These are phyloP conservation scores for Danio kyathit DNA, from an alignment of 2,797 vertebrate genomes.

Conservation along the genomic window DNA sequence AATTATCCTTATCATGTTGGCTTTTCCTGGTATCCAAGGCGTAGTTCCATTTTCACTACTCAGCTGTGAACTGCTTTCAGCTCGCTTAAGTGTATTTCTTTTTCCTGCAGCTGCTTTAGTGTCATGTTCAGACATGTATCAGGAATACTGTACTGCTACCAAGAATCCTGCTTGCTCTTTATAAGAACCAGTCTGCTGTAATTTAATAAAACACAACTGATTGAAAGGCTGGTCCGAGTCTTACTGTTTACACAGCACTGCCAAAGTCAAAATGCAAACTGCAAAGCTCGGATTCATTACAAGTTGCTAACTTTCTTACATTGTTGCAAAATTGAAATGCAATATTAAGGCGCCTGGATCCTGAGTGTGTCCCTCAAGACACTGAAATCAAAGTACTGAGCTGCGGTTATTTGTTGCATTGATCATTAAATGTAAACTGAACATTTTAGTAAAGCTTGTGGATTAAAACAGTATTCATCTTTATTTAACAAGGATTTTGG, in stretches of 20 bases:
- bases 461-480: not conserved
- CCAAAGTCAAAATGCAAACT: conserved; percentile 1
- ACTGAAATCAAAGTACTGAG: conserved; percentile 3
- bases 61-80: conserved; percentile 58
- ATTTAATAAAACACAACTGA: conserved; percentile 82
- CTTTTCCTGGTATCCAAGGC: conserved; percentile 57
- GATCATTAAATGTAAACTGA: not conserved
- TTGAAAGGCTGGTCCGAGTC: conserved; percentile 55
- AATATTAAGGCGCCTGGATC: not conserved
- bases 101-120: conserved; percentile 71
- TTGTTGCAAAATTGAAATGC: not conserved
- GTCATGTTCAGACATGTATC: conserved; percentile 74
- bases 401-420: conserved; percentile 9
- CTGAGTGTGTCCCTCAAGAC: conserved; percentile 22
- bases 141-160: conserved; percentile 75
- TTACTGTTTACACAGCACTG: conserved; percentile 12
- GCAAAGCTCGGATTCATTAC: not conserved
- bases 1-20: conserved; percentile 59
- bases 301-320: not conserved
- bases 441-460: conserved; percentile 12
- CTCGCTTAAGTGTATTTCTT: conserved; percentile 67
- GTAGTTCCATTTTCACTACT: conserved; percentile 51
- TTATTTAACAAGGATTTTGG: conserved; percentile 25
- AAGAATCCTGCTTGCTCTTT: conserved; percentile 74
- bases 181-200: conserved; percentile 86